phyloP scores from a whole-genome alignment of 2,113 vertebrate species.

The Heteronetta atricapilla region DNA sequence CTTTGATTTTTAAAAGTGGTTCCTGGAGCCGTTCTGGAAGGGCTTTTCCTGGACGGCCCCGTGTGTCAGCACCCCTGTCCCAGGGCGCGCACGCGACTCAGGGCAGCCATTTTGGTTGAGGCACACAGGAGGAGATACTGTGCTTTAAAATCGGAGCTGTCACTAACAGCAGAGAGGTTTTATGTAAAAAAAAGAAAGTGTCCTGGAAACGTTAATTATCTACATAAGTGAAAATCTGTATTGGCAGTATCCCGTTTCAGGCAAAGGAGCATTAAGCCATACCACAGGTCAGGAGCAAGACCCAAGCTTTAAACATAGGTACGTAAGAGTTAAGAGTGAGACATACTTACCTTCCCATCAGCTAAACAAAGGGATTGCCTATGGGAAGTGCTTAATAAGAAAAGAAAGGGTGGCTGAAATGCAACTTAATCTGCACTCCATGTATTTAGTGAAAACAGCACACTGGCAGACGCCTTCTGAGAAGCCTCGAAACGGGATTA shows the following conservation, averaged over 20 bases:
- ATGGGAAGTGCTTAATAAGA: background rate
- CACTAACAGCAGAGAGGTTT: background rate
- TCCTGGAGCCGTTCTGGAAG: background rate
- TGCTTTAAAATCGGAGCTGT: background rate
- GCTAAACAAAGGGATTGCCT: background rate
- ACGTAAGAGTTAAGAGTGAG: background rate
- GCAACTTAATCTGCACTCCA: background rate
- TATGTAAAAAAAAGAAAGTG: background rate
- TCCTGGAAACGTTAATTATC: background rate
- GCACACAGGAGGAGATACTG: background rate
- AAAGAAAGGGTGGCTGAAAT: background rate
- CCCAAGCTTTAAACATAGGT: background rate
- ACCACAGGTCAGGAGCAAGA: background rate
- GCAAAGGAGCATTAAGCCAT: background rate
- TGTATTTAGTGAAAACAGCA: background rate
- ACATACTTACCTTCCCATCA: background rate
- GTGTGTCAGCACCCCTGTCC: conserved; percentile 1
- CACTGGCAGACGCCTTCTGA: background rate
- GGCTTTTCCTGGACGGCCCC: background rate
- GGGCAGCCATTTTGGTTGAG: background rate
- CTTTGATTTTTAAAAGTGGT: background rate
- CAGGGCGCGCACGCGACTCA: background rate
- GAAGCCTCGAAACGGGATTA: background rate
- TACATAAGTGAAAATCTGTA: background rate
- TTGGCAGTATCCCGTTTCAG: background rate